Base-by-base conservation (phyloP, 2,888 invertebrate species). In the Lochmaea capreae region DNA sequence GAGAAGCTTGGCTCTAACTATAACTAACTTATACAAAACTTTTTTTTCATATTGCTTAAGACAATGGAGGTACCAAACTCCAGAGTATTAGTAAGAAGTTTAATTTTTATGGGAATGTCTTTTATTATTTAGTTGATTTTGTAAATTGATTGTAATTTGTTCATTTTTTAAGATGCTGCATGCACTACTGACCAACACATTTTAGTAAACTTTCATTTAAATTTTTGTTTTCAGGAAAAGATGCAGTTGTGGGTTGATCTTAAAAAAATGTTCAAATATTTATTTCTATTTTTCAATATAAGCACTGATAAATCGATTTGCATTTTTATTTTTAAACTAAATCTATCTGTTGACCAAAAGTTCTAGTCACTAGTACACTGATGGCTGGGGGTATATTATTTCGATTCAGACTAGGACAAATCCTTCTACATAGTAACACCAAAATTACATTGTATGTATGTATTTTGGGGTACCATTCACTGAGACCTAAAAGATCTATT, bases 171-270 rank as follows among this genome's bases (percentile, higher is more conserved):
- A 39, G 42, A 52, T 39, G 12, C 52, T 70, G 62, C 52, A 63
- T 62, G 69, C 14, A 54, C 14, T 70, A 43, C n/a, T 70, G 11
- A 22, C 52, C 16, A 43, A 46, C 4, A 62, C n/a, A 22, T n/a
- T 33, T 67, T n/a, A 46, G 49, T 39, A 54, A 39, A 54, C 3
- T 68, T 43, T 57, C 43, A 57, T 57, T 39, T 26, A 26, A 3
- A 54, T 72, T 76, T 76, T 75, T 76, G 61, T 71, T 81, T 81
- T 76, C 77, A 82, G 82, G 82, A 52, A 82, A 82, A 74, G 82
- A 82, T 61, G 81, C 81, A 18, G 33, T 74, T 52, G 74, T 77
- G 72, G 74, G 75, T 72, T 80, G 74, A 65, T 59, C 58, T 67
- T 58, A 26, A 67, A 54, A 26, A 33, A 67, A 58, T 62, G 42